These are phyloP conservation scores for Isurus oxyrinchus DNA, from an alignment of 2,113 vertebrate species.

Conservation along the genomic window DNA sequence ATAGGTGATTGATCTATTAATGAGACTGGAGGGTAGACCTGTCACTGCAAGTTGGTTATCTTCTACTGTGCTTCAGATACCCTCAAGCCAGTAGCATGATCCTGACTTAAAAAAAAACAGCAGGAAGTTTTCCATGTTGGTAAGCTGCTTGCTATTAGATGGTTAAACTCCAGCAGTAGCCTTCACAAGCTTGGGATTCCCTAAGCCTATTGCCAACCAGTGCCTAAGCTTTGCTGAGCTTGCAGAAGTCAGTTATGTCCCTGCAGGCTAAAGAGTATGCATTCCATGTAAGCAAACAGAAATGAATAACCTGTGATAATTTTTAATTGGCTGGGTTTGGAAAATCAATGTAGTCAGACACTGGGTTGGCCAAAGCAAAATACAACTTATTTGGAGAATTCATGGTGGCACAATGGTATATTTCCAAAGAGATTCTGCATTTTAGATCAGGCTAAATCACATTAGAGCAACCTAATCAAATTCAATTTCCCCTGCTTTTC, in stretches of 20 bases:
- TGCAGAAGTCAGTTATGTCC: neutral
- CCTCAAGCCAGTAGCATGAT: neutral
- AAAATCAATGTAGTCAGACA: neutral
- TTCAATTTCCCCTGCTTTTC: neutral
- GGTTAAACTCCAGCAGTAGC: neutral
- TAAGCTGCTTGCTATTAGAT: neutral
- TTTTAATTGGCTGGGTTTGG: neutral
- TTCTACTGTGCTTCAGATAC: neutral
- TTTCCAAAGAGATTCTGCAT: neutral
- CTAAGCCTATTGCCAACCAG: neutral
- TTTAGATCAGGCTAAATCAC: neutral
- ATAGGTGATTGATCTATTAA: neutral
- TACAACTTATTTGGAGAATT: neutral
- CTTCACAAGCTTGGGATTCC: neutral
- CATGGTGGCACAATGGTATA: neutral
- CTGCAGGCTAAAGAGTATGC: neutral
- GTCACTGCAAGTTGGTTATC: neutral
- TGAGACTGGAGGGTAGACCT: neutral
- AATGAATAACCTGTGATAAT: neutral
- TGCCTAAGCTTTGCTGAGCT: neutral
- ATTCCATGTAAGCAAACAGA: neutral
- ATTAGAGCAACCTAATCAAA: neutral
- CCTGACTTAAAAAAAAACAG: neutral
- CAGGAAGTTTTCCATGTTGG: neutral
- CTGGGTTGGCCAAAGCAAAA: neutral